Conservation (phyloP, 2,888 invertebrate genomes). For the Drosophila neotestacea region DNA sequence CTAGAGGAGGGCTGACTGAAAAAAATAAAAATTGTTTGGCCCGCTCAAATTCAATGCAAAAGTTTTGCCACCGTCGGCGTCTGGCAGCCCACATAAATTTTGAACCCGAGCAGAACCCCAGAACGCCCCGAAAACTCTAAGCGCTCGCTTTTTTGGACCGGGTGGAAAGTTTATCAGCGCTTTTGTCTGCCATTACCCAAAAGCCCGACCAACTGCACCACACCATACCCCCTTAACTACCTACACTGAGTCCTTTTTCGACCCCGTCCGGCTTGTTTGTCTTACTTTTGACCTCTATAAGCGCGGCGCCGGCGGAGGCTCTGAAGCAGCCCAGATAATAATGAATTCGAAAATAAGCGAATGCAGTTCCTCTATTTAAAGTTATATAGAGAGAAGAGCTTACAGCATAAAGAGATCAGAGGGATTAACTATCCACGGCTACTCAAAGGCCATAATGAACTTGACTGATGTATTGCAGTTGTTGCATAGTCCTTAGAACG, state of each 20-base stretch:
- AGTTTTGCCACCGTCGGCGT: conserved; percentile 69
- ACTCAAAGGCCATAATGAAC: conserved; percentile 31
- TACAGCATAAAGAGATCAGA: conserved; percentile 34
- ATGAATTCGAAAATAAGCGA: conserved; percentile 61
- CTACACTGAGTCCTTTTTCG: conserved; percentile 17
- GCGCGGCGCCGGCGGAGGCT: conserved; percentile 46
- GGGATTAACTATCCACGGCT: conserved; percentile 38
- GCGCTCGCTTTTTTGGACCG: conserved; percentile 42
- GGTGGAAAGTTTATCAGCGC: conserved; percentile 74
- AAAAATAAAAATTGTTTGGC: conserved; percentile 72
- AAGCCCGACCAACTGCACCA: conserved; percentile 23
- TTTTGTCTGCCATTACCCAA: conserved; percentile 55
- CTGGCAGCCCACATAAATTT: conserved; percentile 80
- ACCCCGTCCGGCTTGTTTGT: conserved; percentile 72
- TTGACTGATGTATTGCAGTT: conserved; percentile 18
- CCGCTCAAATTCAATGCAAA: conserved; percentile 80
- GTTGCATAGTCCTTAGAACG: background rate
- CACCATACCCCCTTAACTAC: background rate
- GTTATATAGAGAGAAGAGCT: conserved; percentile 27
- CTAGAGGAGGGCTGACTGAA: background rate
- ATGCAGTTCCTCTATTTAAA: conserved; percentile 27
- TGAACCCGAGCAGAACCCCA: conserved; percentile 23
- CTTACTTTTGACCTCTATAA: conserved; percentile 80
- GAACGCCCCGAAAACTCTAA: conserved; percentile 10
- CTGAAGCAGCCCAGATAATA: conserved; percentile 65